phyloP scores from a whole-genome alignment of 1,140 invertebrate species.

The Lasioglossum baleicum region DNA sequence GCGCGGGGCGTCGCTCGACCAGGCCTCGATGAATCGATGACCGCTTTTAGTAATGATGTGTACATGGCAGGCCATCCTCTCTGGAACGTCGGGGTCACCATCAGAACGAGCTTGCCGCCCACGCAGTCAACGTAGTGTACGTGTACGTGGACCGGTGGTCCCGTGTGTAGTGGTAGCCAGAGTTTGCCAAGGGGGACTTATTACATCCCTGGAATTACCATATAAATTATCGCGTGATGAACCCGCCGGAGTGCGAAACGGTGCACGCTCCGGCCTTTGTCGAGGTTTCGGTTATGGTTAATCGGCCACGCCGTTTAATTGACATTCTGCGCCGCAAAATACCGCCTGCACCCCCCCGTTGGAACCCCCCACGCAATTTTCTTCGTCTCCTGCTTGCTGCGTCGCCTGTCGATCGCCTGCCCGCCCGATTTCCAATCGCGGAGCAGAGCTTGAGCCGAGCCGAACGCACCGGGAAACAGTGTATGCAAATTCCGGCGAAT shows the following conservation, averaged over 20 bases:
- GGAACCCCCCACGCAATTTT: constrained; percentile 49
- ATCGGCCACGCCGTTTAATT: constrained; percentile 69
- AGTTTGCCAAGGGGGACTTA: constrained; percentile 73
- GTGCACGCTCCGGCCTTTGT: constrained; percentile 68
- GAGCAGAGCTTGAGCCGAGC: background rate
- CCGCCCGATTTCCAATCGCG: background rate
- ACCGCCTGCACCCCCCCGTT: constrained; percentile 42
- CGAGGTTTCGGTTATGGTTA: constrained; percentile 73
- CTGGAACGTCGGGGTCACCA: constrained; percentile 56
- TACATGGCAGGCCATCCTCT: constrained; percentile 60
- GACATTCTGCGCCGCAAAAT: constrained; percentile 64
- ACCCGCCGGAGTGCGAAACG: constrained; percentile 66
- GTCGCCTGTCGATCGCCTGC: background rate
- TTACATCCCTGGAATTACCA: constrained; percentile 74
- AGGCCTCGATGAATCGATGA: constrained; percentile 65
- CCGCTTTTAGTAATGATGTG: constrained; percentile 71
- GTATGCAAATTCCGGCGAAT: background rate
- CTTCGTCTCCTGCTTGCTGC: constrained; percentile 31
- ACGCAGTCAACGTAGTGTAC: too few relatives aligned
- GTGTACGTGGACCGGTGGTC: constrained; percentile 63
- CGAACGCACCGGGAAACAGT: background rate
- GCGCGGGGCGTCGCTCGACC: constrained; percentile 47
- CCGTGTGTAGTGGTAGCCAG: constrained; percentile 65
- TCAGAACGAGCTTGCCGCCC: constrained; percentile 34
- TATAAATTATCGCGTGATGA: constrained; percentile 76